Base-by-base conservation (phyloP, 2,888 invertebrate species). In the Microctonus hyperodae region DNA sequence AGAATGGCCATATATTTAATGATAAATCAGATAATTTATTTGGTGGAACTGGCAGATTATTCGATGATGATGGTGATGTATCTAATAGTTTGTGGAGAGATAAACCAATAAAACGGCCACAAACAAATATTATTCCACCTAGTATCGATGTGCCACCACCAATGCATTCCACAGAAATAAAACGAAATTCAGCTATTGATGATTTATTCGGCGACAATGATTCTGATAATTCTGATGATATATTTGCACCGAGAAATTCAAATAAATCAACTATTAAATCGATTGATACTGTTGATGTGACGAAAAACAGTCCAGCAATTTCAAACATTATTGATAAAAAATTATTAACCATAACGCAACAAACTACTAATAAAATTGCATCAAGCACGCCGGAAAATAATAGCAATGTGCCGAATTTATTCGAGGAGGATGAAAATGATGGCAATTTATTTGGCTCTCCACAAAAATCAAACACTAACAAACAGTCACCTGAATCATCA, bases 141-240 rank as follows among this genome's bases (percentile, higher is more conserved):
- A 81, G 81, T 69, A 75, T 78, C 6, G 84, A 84, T 65, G 73
- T 81, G 22, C 84, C 84, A n/a, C 84, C 84, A 16, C 83, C 83
- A 23, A 79, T 83, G 50, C 79, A 73, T 72, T 69, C 72, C 63
- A 68, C 35, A 81, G 82, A 81, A 23, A 74, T 75, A 0, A 79
- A 81, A 59, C 79, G 81, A 33, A 83, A 83, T 73, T 81, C 83
- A 10, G 78, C 81, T 1, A 80, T 82, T n/a, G 83, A 83, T 48
- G 84, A 84, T 76, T 73, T 83, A 13, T 84, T 83, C 59, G 83
- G 76, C 7, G 83, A 84, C 60, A 78, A 72, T 7, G 75, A 84
- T 65, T 81, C 81, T 1, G 83, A 83, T 16, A 82, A 83, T 60
- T 81, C 82, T 2, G 81, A 83, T 60, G 81, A 81, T 61, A 81